These are phyloP conservation scores for Sarcoramphus papa DNA, from an alignment of 2,797 vertebrate species.

Conservation along the genomic window DNA sequence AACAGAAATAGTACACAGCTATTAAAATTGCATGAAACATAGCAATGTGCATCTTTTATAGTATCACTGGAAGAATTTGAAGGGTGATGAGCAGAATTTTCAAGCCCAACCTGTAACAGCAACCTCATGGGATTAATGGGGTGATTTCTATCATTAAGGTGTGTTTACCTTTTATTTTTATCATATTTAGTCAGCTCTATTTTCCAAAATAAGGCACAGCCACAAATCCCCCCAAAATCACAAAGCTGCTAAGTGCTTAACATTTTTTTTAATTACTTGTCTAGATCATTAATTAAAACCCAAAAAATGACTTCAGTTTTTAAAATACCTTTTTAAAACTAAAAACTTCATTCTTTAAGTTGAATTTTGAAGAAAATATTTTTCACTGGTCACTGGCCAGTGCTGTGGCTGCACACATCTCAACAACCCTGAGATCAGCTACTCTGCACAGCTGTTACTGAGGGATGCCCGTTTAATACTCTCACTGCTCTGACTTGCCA, in stretches of 20 bases:
- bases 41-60: neutral
- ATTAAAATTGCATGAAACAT: neutral
- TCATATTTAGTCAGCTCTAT: neutral
- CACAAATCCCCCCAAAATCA: neutral
- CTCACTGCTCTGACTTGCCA: neutral
- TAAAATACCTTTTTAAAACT: neutral
- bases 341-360: neutral
- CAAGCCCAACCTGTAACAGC: neutral
- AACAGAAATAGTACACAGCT: neutral
- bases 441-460: neutral
- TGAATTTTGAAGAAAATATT: neutral
- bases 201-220: neutral
- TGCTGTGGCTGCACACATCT: neutral
- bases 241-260: neutral
- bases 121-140: neutral
- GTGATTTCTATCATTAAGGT: neutral
- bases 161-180: neutral
- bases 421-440: neutral
- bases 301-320: neutral
- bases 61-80: neutral
- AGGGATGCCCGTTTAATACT: neutral
- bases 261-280: neutral
- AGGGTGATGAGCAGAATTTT: neutral
- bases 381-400: neutral
- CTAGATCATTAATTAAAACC: neutral